Evolutionary conservation across 2,888 invertebrate species (phyloP).

Genomic region (Eustalomyia histrio): DNA sequence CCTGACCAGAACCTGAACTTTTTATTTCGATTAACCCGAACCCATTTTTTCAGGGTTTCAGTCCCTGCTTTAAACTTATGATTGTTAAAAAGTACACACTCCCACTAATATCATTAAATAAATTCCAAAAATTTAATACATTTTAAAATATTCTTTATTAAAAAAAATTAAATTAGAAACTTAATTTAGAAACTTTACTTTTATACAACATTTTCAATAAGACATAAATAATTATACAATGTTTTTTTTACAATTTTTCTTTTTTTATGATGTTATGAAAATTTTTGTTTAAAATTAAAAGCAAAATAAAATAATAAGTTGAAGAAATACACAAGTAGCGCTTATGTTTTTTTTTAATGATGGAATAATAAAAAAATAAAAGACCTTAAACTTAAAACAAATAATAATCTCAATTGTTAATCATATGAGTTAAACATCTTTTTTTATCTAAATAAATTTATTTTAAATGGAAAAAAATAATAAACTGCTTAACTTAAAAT

Average conservation of each 20-base stretch:
- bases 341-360: constrained; percentile 25
- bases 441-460: constrained; percentile 15
- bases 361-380: constrained; percentile 18
- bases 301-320: constrained; percentile 19
- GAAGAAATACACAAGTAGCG: constrained; percentile 30
- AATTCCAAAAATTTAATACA: constrained; percentile 25
- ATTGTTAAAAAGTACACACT: no score
- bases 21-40: no score
- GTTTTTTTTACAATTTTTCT: constrained; percentile 44
- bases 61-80: background rate
- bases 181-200: constrained; percentile 75
- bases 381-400: constrained; percentile 59
- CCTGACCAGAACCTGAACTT: no score
- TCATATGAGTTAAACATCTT: constrained; percentile 43
- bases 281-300: constrained; percentile 47
- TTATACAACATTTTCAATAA: constrained; percentile 73
- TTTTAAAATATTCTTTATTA: constrained; percentile 73
- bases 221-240: constrained; percentile 67
- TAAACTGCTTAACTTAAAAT: constrained; percentile 46
- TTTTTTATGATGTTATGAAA: constrained; percentile 46
- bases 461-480: background rate
- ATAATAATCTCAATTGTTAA: constrained; percentile 64
- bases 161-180: constrained; percentile 74
- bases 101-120: no score
- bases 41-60: no score